Evolutionary conservation across 2,888 invertebrate genomes (phyloP), one percentile per base, ranked within the genome.

Genomic region (Lochmaea capreae): DNA sequence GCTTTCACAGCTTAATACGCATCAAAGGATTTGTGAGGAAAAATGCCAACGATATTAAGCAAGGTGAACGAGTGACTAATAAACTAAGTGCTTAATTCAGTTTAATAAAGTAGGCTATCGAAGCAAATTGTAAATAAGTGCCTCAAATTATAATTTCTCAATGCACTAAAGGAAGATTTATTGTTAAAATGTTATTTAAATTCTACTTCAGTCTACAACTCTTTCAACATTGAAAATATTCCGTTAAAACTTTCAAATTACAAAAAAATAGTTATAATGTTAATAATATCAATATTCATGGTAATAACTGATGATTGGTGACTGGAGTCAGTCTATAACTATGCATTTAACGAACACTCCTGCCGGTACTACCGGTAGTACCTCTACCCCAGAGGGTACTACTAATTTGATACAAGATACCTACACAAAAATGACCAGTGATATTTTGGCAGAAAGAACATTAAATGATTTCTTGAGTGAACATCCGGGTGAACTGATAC

Each of bases 401-500:
- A 90, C 91, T 79, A 89, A 87, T 81, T 88, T 93, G 81, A 90
- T 94, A 79, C 94, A 94, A 86, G 94, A 95, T 88, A 94, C 94
- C 78, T 94, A 94, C 89, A 94, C 94, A 71, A 87, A 88, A 80
- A 88, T 95, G 86, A 95, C 95, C 33, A 95, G 95, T 8, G 95
- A 95, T 86, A 89, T 94, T 65, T 88, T 96, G 79, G 94, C 95
- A 63, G 96, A 96, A 84, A 90, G 95, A 78, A 95, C 96, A 2
- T 88, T 96, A 77, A 95, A 95, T 85, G 94, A 95, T 66, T 89
- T 96, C 76, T 88, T 97, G 75, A 94, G 95, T 69, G 97, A 97
- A 84, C 97, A 97, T 88, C 96, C 97, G 3, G 97, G 97, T 18
- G 96, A 97, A 88, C 89, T 98, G 79, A 93, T 97, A 75, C 91